Evolutionary conservation across 1,140 invertebrate species (phyloP).

Genomic region (Brachionus calyciflorus): DNA sequence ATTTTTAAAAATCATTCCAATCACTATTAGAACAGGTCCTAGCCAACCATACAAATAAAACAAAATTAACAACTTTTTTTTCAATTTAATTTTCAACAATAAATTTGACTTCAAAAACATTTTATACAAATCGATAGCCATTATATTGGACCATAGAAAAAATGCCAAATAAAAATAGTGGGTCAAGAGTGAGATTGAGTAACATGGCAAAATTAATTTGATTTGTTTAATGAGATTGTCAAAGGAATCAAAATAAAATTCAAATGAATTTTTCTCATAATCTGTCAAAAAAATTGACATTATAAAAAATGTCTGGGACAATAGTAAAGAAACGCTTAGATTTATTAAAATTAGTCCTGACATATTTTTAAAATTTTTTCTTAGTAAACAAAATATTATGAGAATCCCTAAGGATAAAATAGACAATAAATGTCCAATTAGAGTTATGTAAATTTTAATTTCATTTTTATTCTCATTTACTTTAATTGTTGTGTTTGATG

Average conservation of each 20-base stretch:
- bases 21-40: not conserved
- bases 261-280: not conserved
- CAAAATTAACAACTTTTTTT: not conserved
- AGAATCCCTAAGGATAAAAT: not conserved
- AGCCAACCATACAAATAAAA: not conserved
- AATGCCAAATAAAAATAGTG: conserved; percentile 6
- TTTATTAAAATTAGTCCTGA: not conserved
- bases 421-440: not conserved
- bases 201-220: not conserved
- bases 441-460: not conserved
- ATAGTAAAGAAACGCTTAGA: not conserved
- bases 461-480: not conserved
- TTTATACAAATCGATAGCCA: conserved; percentile 8
- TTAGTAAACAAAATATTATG: not conserved
- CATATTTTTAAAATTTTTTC: not conserved
- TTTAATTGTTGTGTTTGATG: not conserved
- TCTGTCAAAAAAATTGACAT: conserved; percentile 5
- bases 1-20: not conserved
- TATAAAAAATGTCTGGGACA: not conserved
- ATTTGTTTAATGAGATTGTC: not conserved
- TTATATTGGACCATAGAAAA: conserved; percentile 5
- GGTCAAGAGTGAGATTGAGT: not conserved
- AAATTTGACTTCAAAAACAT: not conserved
- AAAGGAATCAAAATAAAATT: too few species aligned
- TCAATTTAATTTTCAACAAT: too few species aligned